Percentiles rank a stretch among this genome's conserved stretches.
Conservation (phyloP, 2,797 vertebrate genomes). For the Nasua narica region DNA sequence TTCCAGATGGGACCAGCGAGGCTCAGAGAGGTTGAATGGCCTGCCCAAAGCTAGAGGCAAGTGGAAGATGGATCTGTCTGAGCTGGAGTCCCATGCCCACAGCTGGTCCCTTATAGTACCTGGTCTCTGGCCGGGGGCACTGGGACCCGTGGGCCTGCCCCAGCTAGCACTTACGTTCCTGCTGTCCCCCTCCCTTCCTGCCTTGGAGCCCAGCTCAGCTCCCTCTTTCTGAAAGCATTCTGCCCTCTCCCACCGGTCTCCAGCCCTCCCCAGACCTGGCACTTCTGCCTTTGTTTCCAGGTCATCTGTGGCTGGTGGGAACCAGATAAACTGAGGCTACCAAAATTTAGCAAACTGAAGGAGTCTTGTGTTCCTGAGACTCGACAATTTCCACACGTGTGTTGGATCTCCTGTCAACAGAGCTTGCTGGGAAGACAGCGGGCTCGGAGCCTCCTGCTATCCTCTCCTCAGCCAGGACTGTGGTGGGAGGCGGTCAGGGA, state of each 20-base stretch:
- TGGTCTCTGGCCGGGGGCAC: neutral
- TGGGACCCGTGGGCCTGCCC: neutral
- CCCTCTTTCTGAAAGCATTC: neutral
- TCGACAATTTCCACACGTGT: neutral
- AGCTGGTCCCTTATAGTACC: neutral
- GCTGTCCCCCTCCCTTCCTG: neutral
- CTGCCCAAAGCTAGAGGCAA: neutral
- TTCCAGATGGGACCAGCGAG: neutral
- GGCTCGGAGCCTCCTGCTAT: neutral
- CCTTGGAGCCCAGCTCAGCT: neutral
- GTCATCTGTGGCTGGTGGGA: neutral
- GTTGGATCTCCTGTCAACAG: neutral
- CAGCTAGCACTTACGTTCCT: neutral
- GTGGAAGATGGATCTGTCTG: neutral
- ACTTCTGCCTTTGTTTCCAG: slow-evolving; percentile 14
- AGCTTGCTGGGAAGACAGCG: neutral
- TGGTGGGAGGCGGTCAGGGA: neutral
- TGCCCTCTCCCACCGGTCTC: neutral
- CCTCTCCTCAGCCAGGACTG: neutral
- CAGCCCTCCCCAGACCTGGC: neutral
- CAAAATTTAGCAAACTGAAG: slow-evolving; percentile 20
- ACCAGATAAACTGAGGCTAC: slow-evolving; percentile 13
- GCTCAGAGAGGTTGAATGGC: neutral
- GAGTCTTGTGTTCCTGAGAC: slow-evolving; percentile 1
- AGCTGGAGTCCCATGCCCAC: neutral